phyloP scores from a whole-genome alignment of 2,888 invertebrate species.

The Biston betularia region DNA sequence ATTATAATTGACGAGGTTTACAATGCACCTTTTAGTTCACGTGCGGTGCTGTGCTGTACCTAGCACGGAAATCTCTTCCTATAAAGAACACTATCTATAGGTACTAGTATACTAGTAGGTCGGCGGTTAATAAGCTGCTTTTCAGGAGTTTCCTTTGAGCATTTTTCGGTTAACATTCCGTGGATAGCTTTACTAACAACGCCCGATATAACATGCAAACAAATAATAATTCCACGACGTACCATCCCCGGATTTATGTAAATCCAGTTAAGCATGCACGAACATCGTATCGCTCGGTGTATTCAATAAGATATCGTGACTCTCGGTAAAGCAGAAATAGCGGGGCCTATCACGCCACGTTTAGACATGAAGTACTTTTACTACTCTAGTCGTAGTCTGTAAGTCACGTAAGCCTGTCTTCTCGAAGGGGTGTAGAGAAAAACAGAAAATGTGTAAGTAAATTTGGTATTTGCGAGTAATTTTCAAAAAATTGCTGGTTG shows the following conservation, averaged over 20 bases:
- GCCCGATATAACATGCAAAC: slow-evolving; percentile 45
- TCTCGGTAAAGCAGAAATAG: slow-evolving; percentile 70
- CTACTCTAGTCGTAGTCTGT: slow-evolving; percentile 71
- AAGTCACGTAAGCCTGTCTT: slow-evolving; percentile 69
- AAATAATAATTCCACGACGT: slow-evolving; percentile 49
- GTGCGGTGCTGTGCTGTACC: slow-evolving; percentile 64
- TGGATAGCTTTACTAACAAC: slow-evolving; percentile 50
- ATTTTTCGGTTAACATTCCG: slow-evolving; percentile 29
- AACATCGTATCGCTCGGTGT: slow-evolving; percentile 46
- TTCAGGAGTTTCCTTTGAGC: slow-evolving; percentile 34
- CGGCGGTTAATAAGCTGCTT: slow-evolving; percentile 22
- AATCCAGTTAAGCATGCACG: slow-evolving; percentile 53
- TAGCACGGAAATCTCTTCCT: slow-evolving; percentile 60
- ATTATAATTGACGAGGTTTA: slow-evolving; percentile 10
- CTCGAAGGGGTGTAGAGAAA: slow-evolving; percentile 37
- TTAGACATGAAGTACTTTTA: slow-evolving; percentile 65
- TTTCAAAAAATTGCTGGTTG: too few relatives aligned
- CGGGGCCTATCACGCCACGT: slow-evolving; percentile 77
- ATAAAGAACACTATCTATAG: slow-evolving; percentile 30
- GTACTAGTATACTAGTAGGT: slow-evolving; percentile 26
- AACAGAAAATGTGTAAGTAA: slow-evolving; percentile 50
- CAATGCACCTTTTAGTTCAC: slow-evolving; percentile 42
- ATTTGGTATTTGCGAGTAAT: slow-evolving; percentile 38
- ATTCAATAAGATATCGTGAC: slow-evolving; percentile 76
- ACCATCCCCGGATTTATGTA: slow-evolving; percentile 58